phyloP scores from a whole-genome alignment of 2,797 vertebrate species.

The Menidia menidia region DNA sequence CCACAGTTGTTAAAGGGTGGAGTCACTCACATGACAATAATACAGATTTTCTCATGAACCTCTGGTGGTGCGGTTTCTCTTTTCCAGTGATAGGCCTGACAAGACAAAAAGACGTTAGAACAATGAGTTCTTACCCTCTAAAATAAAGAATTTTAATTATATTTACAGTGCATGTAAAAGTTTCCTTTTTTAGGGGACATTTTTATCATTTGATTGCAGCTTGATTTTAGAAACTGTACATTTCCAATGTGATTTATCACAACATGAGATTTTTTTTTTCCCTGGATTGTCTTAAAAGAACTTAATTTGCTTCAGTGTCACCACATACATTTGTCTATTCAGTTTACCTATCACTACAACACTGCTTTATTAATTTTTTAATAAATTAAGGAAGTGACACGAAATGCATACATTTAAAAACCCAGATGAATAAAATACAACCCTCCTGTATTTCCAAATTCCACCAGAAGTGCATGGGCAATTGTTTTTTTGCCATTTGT shows the following conservation, averaged over 20 bases:
- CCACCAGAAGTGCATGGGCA: neutral
- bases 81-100: neutral
- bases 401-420: too few species aligned
- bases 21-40: conserved; percentile 19
- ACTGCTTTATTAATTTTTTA: neutral
- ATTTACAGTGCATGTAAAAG: neutral
- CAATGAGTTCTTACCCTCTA: too few species aligned
- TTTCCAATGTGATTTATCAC: too few species aligned
- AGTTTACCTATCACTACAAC: too few species aligned
- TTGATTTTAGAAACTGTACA: too few species aligned
- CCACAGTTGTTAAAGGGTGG: conserved; percentile 23
- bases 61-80: conserved; percentile 1
- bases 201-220: too few species aligned
- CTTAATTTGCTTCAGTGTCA: too few species aligned
- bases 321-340: too few species aligned
- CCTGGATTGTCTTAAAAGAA: too few species aligned
- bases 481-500: conserved; percentile 13
- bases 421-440: neutral
- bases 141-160: neutral
- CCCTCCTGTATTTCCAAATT: neutral
- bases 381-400: neutral
- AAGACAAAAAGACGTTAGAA: too few species aligned
- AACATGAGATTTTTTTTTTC: too few species aligned
- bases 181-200: too few species aligned
- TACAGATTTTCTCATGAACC: neutral